Evolutionary conservation across 2,797 vertebrate species (phyloP).

Genomic region (Megaceryle alcyon): DNA sequence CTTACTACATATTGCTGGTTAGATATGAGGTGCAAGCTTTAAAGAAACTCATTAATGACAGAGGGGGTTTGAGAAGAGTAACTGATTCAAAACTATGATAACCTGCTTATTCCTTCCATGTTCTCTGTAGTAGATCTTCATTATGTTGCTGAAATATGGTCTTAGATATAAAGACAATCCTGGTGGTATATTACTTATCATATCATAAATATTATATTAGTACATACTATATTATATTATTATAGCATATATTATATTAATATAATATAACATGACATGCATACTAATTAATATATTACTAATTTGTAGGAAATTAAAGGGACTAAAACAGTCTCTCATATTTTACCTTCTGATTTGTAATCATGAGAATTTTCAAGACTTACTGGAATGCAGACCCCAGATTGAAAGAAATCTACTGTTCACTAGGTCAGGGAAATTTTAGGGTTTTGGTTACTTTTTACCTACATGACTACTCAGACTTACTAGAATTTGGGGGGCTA

Average conservation of each 20-base stretch:
- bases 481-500: not conserved
- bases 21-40: not conserved
- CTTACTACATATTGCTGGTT: not conserved
- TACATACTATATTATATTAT: too few species aligned
- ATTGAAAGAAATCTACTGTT: not conserved
- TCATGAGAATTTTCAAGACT: not conserved
- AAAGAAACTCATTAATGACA: not conserved
- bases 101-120: not conserved
- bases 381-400: not conserved
- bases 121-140: not conserved
- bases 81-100: not conserved
- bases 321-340: not conserved
- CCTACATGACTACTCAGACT: rapidly evolving
- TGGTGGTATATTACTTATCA: too few species aligned
- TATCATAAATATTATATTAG: too few species aligned
- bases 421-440: not conserved
- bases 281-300: too few species aligned
- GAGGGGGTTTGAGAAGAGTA: rapidly evolving
- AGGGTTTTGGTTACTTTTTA: not conserved
- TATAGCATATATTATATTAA: too few species aligned
- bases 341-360: not conserved
- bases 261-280: too few species aligned
- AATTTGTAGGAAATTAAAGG: not conserved
- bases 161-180: not conserved
- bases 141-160: rapidly evolving